Evolutionary conservation across 2,888 invertebrate genomes (phyloP).

Genomic region (Trypoxylon attenuatum): DNA sequence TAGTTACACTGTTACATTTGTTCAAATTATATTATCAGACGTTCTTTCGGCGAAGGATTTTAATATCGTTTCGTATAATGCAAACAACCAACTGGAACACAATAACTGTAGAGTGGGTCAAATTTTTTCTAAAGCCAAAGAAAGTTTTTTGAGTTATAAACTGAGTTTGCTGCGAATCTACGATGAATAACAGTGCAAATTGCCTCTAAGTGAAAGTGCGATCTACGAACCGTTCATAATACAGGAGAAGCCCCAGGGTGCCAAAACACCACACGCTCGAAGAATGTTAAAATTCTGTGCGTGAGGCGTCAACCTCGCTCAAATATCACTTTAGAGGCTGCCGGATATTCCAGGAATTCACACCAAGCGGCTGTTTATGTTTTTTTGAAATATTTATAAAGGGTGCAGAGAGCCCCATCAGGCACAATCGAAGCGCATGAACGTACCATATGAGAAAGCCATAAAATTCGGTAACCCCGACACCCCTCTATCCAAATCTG

Average conservation of each 20-base stretch:
- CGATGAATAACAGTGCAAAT: constrained; percentile 8
- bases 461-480: too few species aligned
- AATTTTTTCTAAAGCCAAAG: constrained; percentile 16
- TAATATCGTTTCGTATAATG: too few species aligned
- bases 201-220: constrained; percentile 43
- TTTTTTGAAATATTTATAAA: constrained; percentile 55
- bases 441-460: too few species aligned
- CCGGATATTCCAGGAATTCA: constrained; percentile 34
- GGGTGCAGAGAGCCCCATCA: too few species aligned
- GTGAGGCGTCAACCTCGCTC: constrained; percentile 39
- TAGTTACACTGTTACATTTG: too few species aligned
- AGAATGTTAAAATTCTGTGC: constrained; percentile 48
- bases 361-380: constrained; percentile 42
- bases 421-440: too few species aligned
- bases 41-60: too few species aligned
- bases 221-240: constrained; percentile 49
- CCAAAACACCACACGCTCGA: constrained; percentile 25
- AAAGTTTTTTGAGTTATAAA: constrained; percentile 6
- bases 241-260: constrained; percentile 43
- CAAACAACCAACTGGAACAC: too few species aligned
- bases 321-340: constrained; percentile 48
- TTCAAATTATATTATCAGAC: too few species aligned
- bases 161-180: constrained; percentile 10
- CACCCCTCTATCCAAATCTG: too few species aligned
- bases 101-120: too few species aligned